These are phyloP conservation scores for Sandelia bainsii DNA, from an alignment of 2,797 vertebrate genomes.

Conservation along the genomic window DNA sequence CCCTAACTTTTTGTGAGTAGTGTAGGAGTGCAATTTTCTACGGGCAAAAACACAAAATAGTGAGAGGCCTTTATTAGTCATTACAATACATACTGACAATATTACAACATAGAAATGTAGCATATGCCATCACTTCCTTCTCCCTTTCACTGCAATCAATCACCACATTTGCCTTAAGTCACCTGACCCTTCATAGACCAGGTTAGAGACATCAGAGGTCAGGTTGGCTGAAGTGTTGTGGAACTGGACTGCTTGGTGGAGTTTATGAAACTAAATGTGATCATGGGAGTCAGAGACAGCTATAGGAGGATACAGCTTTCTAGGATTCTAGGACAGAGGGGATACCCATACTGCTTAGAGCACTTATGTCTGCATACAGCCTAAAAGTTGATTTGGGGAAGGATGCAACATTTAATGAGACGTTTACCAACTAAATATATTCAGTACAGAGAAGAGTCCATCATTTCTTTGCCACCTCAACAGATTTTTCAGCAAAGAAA, in stretches of 20 bases:
- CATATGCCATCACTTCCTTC: conserved; percentile 43
- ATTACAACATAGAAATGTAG: conserved; percentile 62
- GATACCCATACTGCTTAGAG: background rate
- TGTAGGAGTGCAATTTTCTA: too few relatives aligned
- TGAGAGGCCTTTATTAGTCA: conserved; percentile 79
- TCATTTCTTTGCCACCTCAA: background rate
- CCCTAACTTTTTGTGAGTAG: too few relatives aligned
- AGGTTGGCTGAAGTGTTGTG: conserved; percentile 43
- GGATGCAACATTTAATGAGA: conserved; percentile 4
- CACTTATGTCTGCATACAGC: conserved; percentile 11
- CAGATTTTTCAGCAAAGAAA: background rate
- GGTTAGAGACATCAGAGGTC: conserved; percentile 75
- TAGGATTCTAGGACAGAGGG: conserved; percentile 1
- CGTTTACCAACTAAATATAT: background rate
- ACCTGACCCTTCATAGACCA: conserved; percentile 81
- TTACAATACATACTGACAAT: conserved; percentile 75
- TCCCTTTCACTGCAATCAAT: conserved; percentile 54
- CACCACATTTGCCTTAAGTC: conserved; percentile 49
- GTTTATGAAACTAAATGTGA: conserved; percentile 27
- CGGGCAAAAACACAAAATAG: background rate
- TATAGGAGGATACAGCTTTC: background rate
- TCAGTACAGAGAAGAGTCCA: background rate
- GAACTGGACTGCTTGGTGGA: conserved; percentile 3
- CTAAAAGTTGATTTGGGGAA: background rate
- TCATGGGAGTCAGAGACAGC: conserved; percentile 52